Conservation (phyloP, 2,797 vertebrate genomes). For the Salmo trutta region DNA sequence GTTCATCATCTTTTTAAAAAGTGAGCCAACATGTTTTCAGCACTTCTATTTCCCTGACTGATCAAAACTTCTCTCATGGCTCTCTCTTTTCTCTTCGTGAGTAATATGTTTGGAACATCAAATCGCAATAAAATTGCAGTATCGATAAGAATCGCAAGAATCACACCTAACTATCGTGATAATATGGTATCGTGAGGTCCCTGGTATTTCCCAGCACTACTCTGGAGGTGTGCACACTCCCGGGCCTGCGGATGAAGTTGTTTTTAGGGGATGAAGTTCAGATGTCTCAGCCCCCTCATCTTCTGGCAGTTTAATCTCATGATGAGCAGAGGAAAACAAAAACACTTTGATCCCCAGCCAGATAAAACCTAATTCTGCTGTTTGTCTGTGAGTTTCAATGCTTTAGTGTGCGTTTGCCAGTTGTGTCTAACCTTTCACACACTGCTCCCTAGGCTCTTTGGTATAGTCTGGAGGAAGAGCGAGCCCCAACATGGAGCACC, state of each 20-base stretch:
- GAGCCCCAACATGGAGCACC: conserved; percentile 44
- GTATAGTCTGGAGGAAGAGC: conserved; percentile 24
- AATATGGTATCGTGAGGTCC: background rate
- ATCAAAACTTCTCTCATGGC: conserved; percentile 16
- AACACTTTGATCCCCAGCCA: background rate
- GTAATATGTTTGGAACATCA: no score
- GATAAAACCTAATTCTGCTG: background rate
- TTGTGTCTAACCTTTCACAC: background rate
- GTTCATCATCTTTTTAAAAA: no score
- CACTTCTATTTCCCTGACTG: no score
- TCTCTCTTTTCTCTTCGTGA: no score
- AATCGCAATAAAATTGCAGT: no score
- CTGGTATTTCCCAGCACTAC: background rate
- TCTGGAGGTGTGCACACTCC: conserved; percentile 5
- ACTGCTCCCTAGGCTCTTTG: background rate
- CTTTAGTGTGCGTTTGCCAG: conserved; percentile 8
- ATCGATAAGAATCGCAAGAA: no score
- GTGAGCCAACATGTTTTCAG: no score
- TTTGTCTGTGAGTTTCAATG: conserved; percentile 10
- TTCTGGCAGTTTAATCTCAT: background rate
- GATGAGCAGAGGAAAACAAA: background rate
- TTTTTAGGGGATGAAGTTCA: conserved; percentile 23
- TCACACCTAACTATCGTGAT: no score
- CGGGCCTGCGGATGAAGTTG: conserved; percentile 15
- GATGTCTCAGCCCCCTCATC: background rate